A percentile compares a stretch with the other conserved stretches of the same genome.
Conservation (phyloP, 2,888 invertebrate genomes). For the Bombyx huttoni region DNA sequence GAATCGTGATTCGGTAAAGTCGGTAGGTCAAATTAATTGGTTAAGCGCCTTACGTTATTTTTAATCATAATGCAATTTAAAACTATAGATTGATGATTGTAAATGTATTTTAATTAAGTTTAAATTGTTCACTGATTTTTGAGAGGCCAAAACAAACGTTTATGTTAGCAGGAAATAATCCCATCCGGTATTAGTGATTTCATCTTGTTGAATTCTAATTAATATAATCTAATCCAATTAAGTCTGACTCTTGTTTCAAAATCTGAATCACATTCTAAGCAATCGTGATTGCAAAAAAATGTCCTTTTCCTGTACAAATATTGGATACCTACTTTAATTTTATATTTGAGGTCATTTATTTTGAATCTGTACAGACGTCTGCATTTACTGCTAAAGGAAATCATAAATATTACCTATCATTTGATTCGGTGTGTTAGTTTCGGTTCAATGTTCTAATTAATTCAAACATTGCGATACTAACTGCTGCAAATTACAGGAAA, state of each 20-base stretch:
- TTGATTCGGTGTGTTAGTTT: not conserved
- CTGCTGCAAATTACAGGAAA: constrained; percentile 2
- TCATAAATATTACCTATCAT: not conserved
- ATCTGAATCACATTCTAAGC: too few relatives aligned
- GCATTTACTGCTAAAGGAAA: constrained; percentile 6
- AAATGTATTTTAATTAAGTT: not conserved
- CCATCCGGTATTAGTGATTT: too few relatives aligned
- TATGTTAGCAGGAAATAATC: not conserved
- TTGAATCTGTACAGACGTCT: not conserved
- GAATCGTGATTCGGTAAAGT: not conserved
- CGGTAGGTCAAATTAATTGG: not conserved
- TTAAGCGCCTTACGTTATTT: not conserved
- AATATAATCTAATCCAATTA: too few relatives aligned
- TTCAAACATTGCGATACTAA: not conserved
- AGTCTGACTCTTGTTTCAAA: too few relatives aligned
- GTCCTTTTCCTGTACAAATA: not conserved
- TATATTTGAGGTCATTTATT: not conserved
- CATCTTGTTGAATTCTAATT: too few relatives aligned
- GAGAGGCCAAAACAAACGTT: not conserved
- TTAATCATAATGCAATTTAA: too few relatives aligned
- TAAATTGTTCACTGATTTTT: not conserved
- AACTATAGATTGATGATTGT: not conserved
- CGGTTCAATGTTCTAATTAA: not conserved
- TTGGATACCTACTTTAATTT: not conserved
- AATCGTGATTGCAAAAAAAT: not conserved